These are phyloP conservation scores for Andrena hattorfiana DNA, from an alignment of 2,888 invertebrate genomes.

Conservation along the genomic window DNA sequence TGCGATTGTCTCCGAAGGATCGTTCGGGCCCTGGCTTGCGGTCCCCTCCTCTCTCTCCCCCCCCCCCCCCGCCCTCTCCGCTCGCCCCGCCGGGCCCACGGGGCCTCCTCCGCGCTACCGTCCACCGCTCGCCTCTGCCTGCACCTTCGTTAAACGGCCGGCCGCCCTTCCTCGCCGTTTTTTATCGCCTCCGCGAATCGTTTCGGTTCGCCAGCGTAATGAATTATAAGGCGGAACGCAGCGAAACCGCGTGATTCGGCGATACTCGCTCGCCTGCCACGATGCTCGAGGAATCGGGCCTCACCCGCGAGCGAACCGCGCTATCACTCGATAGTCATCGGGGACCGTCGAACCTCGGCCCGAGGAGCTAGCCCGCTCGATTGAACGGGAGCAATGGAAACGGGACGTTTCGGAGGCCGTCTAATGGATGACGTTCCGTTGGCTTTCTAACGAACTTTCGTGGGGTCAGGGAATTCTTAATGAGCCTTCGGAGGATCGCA, in stretches of 20 bases:
- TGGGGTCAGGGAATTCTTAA: neutral
- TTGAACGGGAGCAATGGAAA: neutral
- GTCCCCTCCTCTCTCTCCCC: too few relatives aligned
- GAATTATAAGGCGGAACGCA: conserved; percentile 76
- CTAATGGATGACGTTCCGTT: too few relatives aligned
- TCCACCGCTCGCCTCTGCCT: conserved; percentile 1
- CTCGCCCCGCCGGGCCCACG: neutral
- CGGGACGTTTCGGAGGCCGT: too few relatives aligned
- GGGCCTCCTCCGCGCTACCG: neutral
- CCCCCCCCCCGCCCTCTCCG: too few relatives aligned
- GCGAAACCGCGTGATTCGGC: conserved; percentile 43
- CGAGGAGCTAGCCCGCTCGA: neutral
- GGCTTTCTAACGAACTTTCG: neutral
- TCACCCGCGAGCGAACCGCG: too few relatives aligned
- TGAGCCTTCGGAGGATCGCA: neutral
- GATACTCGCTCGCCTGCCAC: neutral
- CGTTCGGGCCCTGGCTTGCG: conserved; percentile 11
- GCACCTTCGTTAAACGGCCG: conserved; percentile 70
- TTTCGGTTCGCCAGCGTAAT: conserved; percentile 74
- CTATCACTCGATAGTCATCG: too few relatives aligned
- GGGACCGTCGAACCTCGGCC: too few relatives aligned
- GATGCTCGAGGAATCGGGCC: conserved; percentile 3
- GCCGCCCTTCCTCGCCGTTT: conserved; percentile 64
- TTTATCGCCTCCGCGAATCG: conserved; percentile 74
- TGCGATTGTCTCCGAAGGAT: conserved; percentile 77